phyloP scores from a whole-genome alignment of 37 sponge, comb jelly and placozoan species.

The Petrosia ficiformis region DNA sequence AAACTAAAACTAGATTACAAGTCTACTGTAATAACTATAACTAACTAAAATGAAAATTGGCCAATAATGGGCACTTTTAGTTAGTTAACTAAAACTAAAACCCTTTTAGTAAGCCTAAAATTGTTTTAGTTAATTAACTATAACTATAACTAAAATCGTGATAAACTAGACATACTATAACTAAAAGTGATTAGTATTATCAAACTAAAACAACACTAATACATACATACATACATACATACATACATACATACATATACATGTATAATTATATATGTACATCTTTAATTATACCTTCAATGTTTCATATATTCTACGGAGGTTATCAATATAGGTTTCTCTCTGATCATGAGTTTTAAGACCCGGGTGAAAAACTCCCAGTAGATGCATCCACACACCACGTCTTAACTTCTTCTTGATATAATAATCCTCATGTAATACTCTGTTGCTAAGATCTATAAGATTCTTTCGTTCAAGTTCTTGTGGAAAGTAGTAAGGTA shows the following conservation, averaged over 20 bases:
- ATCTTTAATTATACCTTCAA: conserved; percentile 31
- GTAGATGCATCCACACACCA: conserved; percentile 50
- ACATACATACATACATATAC: background rate
- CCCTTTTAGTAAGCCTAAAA: too few relatives aligned
- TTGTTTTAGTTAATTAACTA: too few relatives aligned
- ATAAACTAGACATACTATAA: too few relatives aligned
- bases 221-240: too few relatives aligned
- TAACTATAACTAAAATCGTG: too few relatives aligned
- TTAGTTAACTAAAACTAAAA: too few relatives aligned
- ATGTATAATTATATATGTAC: background rate
- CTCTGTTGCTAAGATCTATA: background rate
- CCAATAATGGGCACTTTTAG: too few relatives aligned
- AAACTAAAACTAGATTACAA: too few relatives aligned
- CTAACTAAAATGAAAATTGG: too few relatives aligned
- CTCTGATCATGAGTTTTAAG: conserved; percentile 40
- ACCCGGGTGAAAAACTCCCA: conserved; percentile 61
- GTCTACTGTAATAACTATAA: too few relatives aligned
- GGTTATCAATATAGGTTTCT: conserved; percentile 28
- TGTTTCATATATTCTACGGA: conserved; percentile 39
- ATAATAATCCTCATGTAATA: conserved; percentile 25
- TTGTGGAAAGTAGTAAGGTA: conserved; percentile 24
- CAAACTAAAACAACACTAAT: too few relatives aligned
- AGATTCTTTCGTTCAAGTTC: conserved; percentile 3
- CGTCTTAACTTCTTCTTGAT: conserved; percentile 25
- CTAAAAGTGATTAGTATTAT: too few relatives aligned